Evolutionary conservation across 2,113 vertebrate genomes (phyloP).

Genomic region (Nycticorax nycticorax): DNA sequence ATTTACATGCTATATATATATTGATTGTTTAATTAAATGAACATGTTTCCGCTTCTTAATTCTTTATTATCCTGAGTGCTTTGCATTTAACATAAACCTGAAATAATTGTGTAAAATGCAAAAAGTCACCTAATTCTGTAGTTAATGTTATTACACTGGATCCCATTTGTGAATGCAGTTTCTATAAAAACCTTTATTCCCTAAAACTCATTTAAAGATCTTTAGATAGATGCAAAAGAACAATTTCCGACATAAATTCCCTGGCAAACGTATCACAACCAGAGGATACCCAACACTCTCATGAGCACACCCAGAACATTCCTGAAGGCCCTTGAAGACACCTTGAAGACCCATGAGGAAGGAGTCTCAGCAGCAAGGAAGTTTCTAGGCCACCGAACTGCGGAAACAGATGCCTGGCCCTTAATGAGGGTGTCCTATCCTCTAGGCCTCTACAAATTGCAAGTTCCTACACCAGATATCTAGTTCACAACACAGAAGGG

Average conservation of each 20-base stretch:
- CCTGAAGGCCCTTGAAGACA: background rate
- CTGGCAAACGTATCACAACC: background rate
- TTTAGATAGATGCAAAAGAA: background rate
- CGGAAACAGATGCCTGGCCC: background rate
- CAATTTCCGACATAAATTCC: background rate
- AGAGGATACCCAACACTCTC: background rate
- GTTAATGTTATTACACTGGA: background rate
- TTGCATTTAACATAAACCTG: background rate
- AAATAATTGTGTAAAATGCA: background rate
- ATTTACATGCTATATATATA: slow-evolving; percentile 24
- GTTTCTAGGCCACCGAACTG: background rate
- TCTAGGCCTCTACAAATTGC: accelerated
- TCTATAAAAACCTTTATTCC: background rate
- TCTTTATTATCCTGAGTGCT: background rate
- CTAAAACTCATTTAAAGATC: background rate
- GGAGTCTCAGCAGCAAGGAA: background rate
- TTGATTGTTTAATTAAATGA: background rate
- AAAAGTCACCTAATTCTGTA: background rate
- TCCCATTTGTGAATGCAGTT: background rate
- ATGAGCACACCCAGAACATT: background rate
- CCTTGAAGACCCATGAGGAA: background rate
- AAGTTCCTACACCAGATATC: background rate
- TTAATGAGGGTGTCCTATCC: background rate
- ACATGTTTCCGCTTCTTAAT: background rate
- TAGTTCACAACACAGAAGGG: background rate